These are phyloP conservation scores for Himalopsyche tibetana DNA, from an alignment of 2,888 invertebrate species.

Conservation along the genomic window DNA sequence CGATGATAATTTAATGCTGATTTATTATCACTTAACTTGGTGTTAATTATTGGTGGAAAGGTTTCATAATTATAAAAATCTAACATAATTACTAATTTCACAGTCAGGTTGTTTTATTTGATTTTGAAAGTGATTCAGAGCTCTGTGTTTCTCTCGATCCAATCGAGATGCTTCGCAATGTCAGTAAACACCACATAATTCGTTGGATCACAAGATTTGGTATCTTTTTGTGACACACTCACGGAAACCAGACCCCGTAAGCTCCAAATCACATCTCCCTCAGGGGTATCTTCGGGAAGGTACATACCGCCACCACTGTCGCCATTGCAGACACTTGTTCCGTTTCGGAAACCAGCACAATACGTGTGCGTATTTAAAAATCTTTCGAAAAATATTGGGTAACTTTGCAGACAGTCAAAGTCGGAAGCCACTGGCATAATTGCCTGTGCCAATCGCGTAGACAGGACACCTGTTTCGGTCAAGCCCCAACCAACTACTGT, in stretches of 20 bases:
- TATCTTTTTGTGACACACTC: conserved; percentile 55
- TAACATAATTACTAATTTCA: no score
- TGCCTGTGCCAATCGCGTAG: conserved; percentile 66
- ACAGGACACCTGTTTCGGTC: conserved; percentile 68
- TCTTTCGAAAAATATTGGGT: conserved; percentile 57
- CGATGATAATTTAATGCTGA: no score
- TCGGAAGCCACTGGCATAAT: conserved; percentile 56
- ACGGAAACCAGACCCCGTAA: conserved; percentile 61
- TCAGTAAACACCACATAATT: conserved; percentile 67
- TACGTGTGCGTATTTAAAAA: conserved; percentile 55
- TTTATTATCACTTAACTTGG: no score
- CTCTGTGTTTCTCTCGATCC: conserved; percentile 14
- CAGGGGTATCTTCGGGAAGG: conserved; percentile 43
- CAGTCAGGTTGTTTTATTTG: no score
- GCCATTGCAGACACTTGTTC: conserved; percentile 63
- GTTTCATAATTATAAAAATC: no score
- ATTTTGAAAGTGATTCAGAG: no score
- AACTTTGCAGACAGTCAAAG: conserved; percentile 51
- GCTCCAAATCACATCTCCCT: conserved; percentile 57
- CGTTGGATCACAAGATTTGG: conserved; percentile 65
- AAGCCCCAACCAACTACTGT: conserved; percentile 70
- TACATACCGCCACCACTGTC: conserved; percentile 64
- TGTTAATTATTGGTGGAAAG: no score
- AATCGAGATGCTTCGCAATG: conserved; percentile 58
- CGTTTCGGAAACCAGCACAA: conserved; percentile 64